These are phyloP conservation scores for Taxidea taxus DNA, from an alignment of 2,113 vertebrate species.

Conservation along the genomic window DNA sequence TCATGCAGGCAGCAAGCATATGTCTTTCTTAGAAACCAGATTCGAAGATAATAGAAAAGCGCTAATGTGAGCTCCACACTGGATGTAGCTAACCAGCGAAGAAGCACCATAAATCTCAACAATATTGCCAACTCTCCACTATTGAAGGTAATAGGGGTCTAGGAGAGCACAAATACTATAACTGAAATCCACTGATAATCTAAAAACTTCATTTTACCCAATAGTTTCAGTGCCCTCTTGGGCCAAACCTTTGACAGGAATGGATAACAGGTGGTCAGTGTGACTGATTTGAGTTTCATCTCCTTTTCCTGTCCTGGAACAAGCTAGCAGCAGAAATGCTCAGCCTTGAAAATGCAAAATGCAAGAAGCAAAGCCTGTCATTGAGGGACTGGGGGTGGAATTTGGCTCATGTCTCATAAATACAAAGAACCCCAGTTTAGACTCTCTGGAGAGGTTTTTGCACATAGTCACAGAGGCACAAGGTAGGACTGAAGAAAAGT, in stretches of 20 bases:
- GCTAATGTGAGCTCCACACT: neutral
- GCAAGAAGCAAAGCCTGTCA: neutral
- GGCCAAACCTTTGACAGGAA: conserved; percentile 29
- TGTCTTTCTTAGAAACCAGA: conserved; percentile 26
- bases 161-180: conserved; percentile 60
- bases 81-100: neutral
- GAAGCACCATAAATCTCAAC: conserved; percentile 51
- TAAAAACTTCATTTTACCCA: conserved; percentile 55
- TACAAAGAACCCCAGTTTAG: neutral
- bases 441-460: neutral
- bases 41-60: conserved; percentile 55
- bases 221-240: conserved; percentile 33
- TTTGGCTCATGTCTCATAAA: neutral
- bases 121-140: neutral
- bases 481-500: neutral
- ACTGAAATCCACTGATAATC: conserved; percentile 67
- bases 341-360: neutral
- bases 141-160: conserved; percentile 60
- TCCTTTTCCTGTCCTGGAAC: neutral
- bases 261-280: neutral
- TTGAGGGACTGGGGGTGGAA: too few relatives aligned
- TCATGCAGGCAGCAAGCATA: conserved; percentile 49
- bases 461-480: neutral
- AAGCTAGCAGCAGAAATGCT: neutral
- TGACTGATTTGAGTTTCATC: conserved; percentile 24